phyloP scores from a whole-genome alignment of 1,140 invertebrate species.

The Euura saliciscinereae region DNA sequence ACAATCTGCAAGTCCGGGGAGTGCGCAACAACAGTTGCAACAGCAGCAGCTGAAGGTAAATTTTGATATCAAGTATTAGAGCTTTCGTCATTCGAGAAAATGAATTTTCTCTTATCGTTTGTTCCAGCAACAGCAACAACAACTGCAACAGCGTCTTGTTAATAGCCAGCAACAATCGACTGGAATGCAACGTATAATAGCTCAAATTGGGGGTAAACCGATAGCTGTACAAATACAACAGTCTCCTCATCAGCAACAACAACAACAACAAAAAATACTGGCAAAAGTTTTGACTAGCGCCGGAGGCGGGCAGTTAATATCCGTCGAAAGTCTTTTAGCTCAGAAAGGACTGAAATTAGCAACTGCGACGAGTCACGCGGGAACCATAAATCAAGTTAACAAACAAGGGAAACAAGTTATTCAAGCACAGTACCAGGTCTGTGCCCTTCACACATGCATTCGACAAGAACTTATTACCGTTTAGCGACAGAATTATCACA shows the following conservation, averaged over 20 bases:
- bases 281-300: slow-evolving; percentile 67
- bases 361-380: slow-evolving; percentile 39
- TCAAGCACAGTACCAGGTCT: slow-evolving; percentile 55
- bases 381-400: slow-evolving; percentile 47
- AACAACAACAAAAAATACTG: slow-evolving; percentile 55
- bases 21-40: slow-evolving; percentile 41
- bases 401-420: slow-evolving; percentile 55
- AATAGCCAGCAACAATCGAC: slow-evolving; percentile 39
- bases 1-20: slow-evolving; percentile 47
- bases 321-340: slow-evolving; percentile 69
- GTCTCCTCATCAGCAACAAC: slow-evolving; percentile 50
- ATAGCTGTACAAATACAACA: slow-evolving; percentile 58
- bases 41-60: slow-evolving; percentile 43
- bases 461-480: background rate
- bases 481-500: background rate
- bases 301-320: slow-evolving; percentile 67
- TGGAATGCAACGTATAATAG: slow-evolving; percentile 57
- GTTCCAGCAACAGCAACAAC: slow-evolving; percentile 34
- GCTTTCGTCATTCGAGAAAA: too few species aligned
- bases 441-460: background rate
- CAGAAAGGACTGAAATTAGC: slow-evolving; percentile 63
- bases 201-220: slow-evolving; percentile 58
- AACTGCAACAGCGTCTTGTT: slow-evolving; percentile 34
- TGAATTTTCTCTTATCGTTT: too few species aligned
- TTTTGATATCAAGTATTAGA: slow-evolving; percentile 9